Base-by-base conservation (phyloP, 2,888 invertebrate genomes). In the Troilus luridus region DNA sequence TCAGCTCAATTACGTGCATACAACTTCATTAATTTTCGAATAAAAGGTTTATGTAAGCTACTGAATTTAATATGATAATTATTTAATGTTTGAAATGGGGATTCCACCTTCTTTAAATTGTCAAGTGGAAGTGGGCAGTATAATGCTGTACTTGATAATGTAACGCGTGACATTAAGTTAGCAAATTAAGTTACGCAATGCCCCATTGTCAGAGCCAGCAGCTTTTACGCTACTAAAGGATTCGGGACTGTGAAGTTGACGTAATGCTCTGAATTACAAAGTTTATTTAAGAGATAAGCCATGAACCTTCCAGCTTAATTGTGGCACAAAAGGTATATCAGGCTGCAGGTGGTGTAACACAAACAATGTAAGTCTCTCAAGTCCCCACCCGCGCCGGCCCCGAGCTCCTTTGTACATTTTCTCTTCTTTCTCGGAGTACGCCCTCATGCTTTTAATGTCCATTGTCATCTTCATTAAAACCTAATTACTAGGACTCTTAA, bases 261-360 rank as follows among this genome's bases (percentile, higher is more conserved):
- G 72, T 77, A 77, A 77, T 77, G 72, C 72, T 17, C 72, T 9
- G 72, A 77, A 77, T 77, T 77, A 77, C 41, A 77, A 77, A 77
- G 72, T 77, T 77, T 77, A 77, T 77, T 77, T 77, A 41, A 77
- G 72, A 77, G 72, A 77, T 77, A 77, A 77, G 72, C 72, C 72
- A 19, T 17, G 9, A 17, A 77, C 27, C 14, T 41, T 77, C 72
- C 72, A 77, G 72, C 41, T 77, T 77, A 77, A 77, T 77, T 77
- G 72, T 41, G 17, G 6, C 24, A 77, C 72, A 77, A 77, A 77
- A 77, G 72, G 72, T 41, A 41, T 77, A 41, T 77, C 72, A 77
- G 27, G 72, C 24, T 77, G 27, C 72, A 77, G 72, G 72, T 77
- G 72, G 72, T 27, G 8, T 77, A 77, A 24, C 72, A 41, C 41